Evolutionary conservation across 2,113 vertebrate species (phyloP).

Genomic region (Paedocypris sp.): DNA sequence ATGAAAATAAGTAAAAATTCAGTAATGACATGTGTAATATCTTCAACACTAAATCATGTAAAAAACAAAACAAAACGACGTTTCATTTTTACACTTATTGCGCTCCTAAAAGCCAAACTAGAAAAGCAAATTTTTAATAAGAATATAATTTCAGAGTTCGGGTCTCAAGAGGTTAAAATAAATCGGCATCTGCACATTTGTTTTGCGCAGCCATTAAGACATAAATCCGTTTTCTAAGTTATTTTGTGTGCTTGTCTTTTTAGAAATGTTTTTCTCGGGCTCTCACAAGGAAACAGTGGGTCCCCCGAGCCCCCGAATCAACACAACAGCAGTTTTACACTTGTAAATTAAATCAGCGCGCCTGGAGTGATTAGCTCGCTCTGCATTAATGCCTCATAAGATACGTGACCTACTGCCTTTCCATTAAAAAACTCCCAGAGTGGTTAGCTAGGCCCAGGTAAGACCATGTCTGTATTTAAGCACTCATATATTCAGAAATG

Average conservation of each 20-base stretch:
- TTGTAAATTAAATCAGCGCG: constrained; percentile 13
- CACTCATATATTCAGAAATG: not conserved
- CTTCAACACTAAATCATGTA: no score
- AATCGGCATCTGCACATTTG: no score
- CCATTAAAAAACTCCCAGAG: constrained; percentile 5
- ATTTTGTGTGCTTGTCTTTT: not conserved
- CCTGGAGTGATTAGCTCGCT: not conserved
- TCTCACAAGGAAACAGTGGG: constrained; percentile 2
- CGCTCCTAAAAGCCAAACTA: no score
- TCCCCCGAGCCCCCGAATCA: not conserved
- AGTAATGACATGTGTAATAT: no score
- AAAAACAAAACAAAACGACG: no score
- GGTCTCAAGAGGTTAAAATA: no score
- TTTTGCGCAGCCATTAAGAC: no score
- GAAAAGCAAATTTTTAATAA: no score
- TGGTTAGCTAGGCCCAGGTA: not conserved
- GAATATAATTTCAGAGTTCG: no score
- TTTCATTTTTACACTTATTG: no score
- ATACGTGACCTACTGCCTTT: not conserved
- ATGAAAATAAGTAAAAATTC: no score
- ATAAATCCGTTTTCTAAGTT: no score
- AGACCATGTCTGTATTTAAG: not conserved
- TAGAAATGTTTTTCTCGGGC: not conserved
- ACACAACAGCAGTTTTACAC: constrained; percentile 24
- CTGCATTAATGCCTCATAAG: constrained; percentile 11